A percentile compares a stretch with the other conserved stretches of the same genome.
Conservation (phyloP, 1,140 invertebrate genomes). For the Vanessa atalanta region DNA sequence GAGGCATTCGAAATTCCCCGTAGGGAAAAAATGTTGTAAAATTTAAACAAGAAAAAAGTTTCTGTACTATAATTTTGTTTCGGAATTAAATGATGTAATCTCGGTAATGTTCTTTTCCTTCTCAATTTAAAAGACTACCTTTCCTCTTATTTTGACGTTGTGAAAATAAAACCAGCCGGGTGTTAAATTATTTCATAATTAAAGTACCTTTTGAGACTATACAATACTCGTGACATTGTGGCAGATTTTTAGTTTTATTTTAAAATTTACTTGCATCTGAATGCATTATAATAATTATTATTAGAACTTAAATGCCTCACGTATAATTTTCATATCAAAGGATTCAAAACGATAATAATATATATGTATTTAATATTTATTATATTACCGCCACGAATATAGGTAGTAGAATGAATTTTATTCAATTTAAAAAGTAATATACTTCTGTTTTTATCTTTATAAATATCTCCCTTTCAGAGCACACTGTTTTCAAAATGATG, state of each 20-base stretch:
- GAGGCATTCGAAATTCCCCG: constrained; percentile 4
- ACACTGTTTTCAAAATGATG: constrained; percentile 2
- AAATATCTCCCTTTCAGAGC: too few relatives aligned
- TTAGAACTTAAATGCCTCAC: background rate
- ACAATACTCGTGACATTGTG: background rate
- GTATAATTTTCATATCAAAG: background rate
- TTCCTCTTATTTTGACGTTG: background rate
- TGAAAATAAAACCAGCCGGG: constrained; percentile 5
- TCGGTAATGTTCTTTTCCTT: constrained; percentile 8
- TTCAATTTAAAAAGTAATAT: background rate
- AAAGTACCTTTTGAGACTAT: background rate
- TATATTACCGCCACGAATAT: too few relatives aligned
- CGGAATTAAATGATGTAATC: constrained; percentile 15
- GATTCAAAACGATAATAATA: too few relatives aligned
- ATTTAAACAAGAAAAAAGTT: constrained; percentile 13
- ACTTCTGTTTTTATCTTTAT: too few relatives aligned
- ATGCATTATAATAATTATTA: background rate
- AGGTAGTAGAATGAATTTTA: too few relatives aligned
- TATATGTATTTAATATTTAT: too few relatives aligned
- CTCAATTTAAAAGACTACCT: constrained; percentile 1
- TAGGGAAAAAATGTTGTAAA: background rate
- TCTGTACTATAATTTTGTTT: background rate
- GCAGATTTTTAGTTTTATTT: background rate
- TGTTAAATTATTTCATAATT: constrained; percentile 7
- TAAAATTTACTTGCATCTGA: too few relatives aligned